Base-by-base conservation (phyloP, 2,888 invertebrate genomes). In the Eumerus sabulonum region DNA sequence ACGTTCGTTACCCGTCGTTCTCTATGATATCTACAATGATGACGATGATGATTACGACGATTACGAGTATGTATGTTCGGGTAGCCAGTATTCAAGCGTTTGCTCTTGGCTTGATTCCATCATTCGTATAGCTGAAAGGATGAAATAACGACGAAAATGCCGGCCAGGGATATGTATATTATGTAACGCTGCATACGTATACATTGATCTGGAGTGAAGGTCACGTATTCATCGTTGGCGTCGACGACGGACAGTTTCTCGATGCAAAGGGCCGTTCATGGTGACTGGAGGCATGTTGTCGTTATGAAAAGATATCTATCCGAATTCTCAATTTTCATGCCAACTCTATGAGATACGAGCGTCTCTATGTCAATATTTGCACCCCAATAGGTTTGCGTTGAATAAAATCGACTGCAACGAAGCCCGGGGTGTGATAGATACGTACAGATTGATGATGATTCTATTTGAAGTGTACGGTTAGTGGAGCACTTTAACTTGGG, bases 311-410 rank as follows among this genome's bases (percentile, higher is more conserved):
- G 76, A 71, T 76, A 72, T 56, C 50, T 56, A 76, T 66, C 62
- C 45, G 51, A 72, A 62, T 76, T 76, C 72, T 76, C 66, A 76
- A 72, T 76, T 76, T 76, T 72, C 66, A 60, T 60, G 50, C 64
- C 60, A 54, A n/a, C 54, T 54, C 7, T 12, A 27, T 16, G 14
- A 62, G 67, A 73, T 48, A 16, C 13, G 27, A 40, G 53, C 56
- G 36, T 16, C 44, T 44, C 44, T 76, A 47, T 63, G 76, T 77
- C 72, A 77, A 77, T 72, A 77, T 72, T 77, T 77, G 56, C 51
- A 56, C 76, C 53, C 66, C 72, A 72, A 72, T 62, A 27, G 72
- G 56, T 66, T 36, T 38, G 35, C 5, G 7, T 7, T 9, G 38
- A 13, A 35, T 12, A 42, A 70, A 70, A 63, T 57, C 63, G 40